Evolutionary conservation across 2,797 vertebrate species (phyloP), one percentile per base, ranked within the genome.

Genomic region (Ciconia nigra): DNA sequence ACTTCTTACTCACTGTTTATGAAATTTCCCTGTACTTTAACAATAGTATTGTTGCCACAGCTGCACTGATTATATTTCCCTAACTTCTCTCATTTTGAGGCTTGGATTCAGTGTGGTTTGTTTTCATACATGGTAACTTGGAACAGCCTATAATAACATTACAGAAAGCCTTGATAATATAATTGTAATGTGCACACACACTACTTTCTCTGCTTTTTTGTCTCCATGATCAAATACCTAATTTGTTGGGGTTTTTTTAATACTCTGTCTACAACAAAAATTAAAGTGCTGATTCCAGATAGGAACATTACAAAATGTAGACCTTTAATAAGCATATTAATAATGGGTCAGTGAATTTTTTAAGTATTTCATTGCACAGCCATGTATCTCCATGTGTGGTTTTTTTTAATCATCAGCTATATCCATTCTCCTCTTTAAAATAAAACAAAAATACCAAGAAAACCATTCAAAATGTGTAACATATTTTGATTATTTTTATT

Each of bases 31-130:
- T 61, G 42, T 91, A 88, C 91, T 93, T 95, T 94, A 97, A 97
- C 96, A 98, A 96, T 97, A 83, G 83, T 90, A 94, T 97, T 97
- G 96, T 97, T 98, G 97, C 97, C 83, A 97, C 96, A 98, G 97
- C 96, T 98, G 97, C 85, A 90, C 92, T 87, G 92, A 83, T 96
- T 97, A 93, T 92, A 55, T 95, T 98, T 98, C 88, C 94, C 76
- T 88, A 80, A 72, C 94, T 97, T 97, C 89, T 96, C 95, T 91
- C 95, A 94, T 95, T 97, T 79, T 84, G 37, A 92, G 71, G 66
- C 67, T 83, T 97, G 92, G 83, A 97, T 95, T 89, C 88, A 96
- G 65, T 89, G 95, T 96, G 97, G 96, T 97, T 98, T 98, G 94
- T 97, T 98, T 98, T 97, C 84, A 90, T 97, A 97, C 94, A 93